Evolutionary conservation across 2,888 invertebrate genomes (phyloP), one percentile per base, ranked within the genome.

Genomic region (Cyclophora punctaria): DNA sequence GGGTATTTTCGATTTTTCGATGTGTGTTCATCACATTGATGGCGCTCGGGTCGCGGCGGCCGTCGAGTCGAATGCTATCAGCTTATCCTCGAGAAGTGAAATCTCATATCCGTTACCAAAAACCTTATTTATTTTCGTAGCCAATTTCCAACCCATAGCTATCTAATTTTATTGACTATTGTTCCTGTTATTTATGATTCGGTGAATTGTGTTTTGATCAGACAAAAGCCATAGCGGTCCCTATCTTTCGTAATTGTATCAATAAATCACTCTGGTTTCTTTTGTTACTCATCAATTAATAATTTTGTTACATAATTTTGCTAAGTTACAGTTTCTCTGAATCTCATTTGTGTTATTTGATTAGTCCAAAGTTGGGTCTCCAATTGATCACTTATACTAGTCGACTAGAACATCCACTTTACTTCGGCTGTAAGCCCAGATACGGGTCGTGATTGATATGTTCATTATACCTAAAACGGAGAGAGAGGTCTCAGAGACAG

Each of bases 161-260:
- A 80, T 80, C 77, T 82, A 81, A 81, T 81, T 84, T 84, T 83
- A 83, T 82, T 79, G 83, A 76, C 77, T 79, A 83, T 84, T 84
- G 83, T 83, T 83, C 81, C 73, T 74, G 75, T 78, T 80, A 82
- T 84, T 84, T 84, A 84, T 82, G 80, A 82, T 76, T 78, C 76
- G 71, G 71, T 66, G 77, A 79, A 82, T 80, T 82, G 78, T 78
- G 75, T 78, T 81, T 75, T 73, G 79, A 80, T 80, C 82, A 78
- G 73, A 82, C 82, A 84, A 84, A 75, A 71, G 79, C 64, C 67
- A 63, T 66, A 69, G 71, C 73, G 71, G 62, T 73, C 75, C 72
- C 75, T 74, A 75, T 78, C 76, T 71, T 64, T 64, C 67, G 75
- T 80, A 79, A 80, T 82, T 80, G 79, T 76, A 67, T 72, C 75